phyloP scores from a whole-genome alignment of 2,888 invertebrate genomes.

The Athrips mouffetella region DNA sequence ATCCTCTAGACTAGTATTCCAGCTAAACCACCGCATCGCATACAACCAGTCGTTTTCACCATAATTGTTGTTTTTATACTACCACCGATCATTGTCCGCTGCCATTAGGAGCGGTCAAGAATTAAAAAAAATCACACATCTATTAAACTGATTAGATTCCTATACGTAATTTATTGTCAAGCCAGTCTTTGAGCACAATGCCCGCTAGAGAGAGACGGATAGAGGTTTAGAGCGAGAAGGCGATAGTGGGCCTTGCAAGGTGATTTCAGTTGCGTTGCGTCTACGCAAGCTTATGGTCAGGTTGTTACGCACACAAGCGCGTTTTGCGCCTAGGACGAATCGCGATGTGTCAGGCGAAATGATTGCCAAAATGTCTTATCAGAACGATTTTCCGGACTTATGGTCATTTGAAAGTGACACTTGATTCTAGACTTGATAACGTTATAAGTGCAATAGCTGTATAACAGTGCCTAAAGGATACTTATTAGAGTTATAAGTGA shows the following conservation, averaged over 20 bases:
- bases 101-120: constrained; percentile 48
- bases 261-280: constrained; percentile 78
- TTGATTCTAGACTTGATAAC: neutral
- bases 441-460: neutral
- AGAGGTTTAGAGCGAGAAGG: constrained; percentile 58
- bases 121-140: constrained; percentile 68
- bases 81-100: constrained; percentile 23
- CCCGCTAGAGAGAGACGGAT: constrained; percentile 61
- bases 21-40: constrained; percentile 14
- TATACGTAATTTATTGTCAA: constrained; percentile 76
- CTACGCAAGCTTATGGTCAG: constrained; percentile 70
- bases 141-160: constrained; percentile 77
- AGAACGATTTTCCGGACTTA: neutral
- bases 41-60: constrained; percentile 23
- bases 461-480: neutral
- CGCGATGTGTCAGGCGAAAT: constrained; percentile 56
- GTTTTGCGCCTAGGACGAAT: constrained; percentile 36
- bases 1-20: constrained; percentile 5
- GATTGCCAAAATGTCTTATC: constrained; percentile 28
- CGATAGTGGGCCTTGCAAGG: constrained; percentile 76
- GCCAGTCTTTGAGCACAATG: constrained; percentile 68
- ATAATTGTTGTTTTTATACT: constrained; percentile 28
- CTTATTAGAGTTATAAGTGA: neutral
- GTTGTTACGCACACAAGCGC: constrained; percentile 65
- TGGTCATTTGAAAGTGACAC: constrained; percentile 1